Base-by-base conservation (phyloP, 2,113 vertebrate genomes). In the Passerina amoena region DNA sequence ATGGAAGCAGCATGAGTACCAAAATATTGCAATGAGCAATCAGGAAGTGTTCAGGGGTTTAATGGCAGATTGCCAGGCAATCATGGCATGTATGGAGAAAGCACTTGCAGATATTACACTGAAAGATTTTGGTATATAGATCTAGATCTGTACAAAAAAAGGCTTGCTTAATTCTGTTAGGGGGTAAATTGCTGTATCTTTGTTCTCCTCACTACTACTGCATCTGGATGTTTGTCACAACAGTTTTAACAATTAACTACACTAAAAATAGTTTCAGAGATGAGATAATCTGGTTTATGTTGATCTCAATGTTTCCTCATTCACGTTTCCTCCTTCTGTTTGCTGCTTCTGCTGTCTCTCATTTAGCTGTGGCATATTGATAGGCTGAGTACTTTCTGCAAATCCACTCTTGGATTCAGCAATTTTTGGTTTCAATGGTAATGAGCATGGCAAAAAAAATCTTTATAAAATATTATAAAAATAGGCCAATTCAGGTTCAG, bases 51-150 rank as follows among this genome's bases (percentile, higher is more conserved):
- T 82, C 21, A 21, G 33, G 24, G 40, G 9, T 64, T 27, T 56
- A n/a, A 42, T 10, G 5, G 25, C 37, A 53, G 33, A 59, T 19
- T 57, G 35, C n/a, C 33, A 38, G 31, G 50, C 70, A 75, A 61
- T 78, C 19, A 61, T 15, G 17, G 14, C 22, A 11, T 19, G 5
- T 38, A 18, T 0, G 0, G 50, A 47, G 40, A 33, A 30, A 45
- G 27, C 27, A 33, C 19, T 45, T 86, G 33, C 18, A 38, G 22
- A 69, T 78, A 33, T 33, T 78, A 28, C 73, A 25, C 14, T 70
- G 50, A 47, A 48, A 44, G 28, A 6, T 22, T 10, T 10, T 81
- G 78, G 40, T 12, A 21, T 86, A 23, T 31, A 73, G 35, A 12
- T 30, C 31, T 13, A 73, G 27, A 23, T 47, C 30, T 68, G 33